Base-by-base conservation (phyloP, 2,888 invertebrate species). In the Isotomurus palustris region DNA sequence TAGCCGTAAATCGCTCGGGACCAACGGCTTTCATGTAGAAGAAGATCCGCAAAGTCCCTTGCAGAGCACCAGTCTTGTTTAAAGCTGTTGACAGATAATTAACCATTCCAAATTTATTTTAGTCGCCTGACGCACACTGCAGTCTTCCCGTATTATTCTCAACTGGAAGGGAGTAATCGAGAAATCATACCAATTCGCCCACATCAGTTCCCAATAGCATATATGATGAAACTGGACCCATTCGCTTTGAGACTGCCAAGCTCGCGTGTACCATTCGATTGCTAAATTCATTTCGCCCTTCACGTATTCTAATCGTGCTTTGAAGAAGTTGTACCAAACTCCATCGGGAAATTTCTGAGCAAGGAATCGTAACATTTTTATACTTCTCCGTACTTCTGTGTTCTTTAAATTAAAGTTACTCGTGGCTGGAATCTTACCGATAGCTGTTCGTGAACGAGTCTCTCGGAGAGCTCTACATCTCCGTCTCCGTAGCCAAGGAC, bases 141-240 rank as follows among this genome's bases (percentile, higher is more conserved):
- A n/a, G n/a, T n/a, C n/a, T n/a, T n/a, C n/a, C n/a, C n/a, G n/a
- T n/a, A n/a, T n/a, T n/a, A n/a, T n/a, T n/a, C n/a, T n/a, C n/a
- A n/a, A n/a, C n/a, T n/a, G n/a, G n/a, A n/a, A n/a, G n/a, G n/a
- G n/a, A n/a, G n/a, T n/a, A n/a, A n/a, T 32, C 8, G 32, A 44
- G 19, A 44, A 44, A 6, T 74, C 76, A 75, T 75, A 87, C 88
- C 87, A 84, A 73, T 88, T 84, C 1, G 88, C 84, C 92, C 92
- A 94, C 80, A 92, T 83, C 32, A 94, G 79, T 74, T 95, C 95
- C 95, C 95, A 96, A 74, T 84, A 92, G 75, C 93, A 92, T 3
- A 94, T 77, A 73, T 94, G 91, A 73, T 91, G 91, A 75, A 95
- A 91, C 75, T 94, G 93, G 1, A 84, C 83, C 91, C 93, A 94